Evolutionary conservation across 2,113 vertebrate species (phyloP), one percentile per base, ranked within the genome.

Genomic region (Apistogramma diplotaenia): DNA sequence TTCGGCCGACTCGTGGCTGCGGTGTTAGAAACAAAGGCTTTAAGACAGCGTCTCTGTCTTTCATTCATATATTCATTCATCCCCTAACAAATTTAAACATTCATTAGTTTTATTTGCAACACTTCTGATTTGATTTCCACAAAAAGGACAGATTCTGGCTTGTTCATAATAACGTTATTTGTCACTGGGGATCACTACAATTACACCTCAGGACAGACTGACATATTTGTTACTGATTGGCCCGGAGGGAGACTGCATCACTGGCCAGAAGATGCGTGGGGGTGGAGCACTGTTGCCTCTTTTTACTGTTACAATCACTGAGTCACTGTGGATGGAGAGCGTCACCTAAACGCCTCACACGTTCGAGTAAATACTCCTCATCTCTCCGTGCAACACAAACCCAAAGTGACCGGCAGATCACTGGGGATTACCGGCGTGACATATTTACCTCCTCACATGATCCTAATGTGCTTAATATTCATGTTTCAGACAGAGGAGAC

Each of bases 401-500:
- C 49, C 49, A 61, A 92, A 91, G 37, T 92, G 92, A 93, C 89
- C 92, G 27, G 87, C 85, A 78, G 81, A 87, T 91, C 89, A 57
- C 73, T 73, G 82, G 67, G 76, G 85, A 92, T 94, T 90, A 91
- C 46, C 6, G 78, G 9, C 37, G 3, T 81, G 87, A 89, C 87
- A 85, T 49, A 54, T 88, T 81, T 12, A 27, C 85, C 59, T 77
- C 85, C 56, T 79, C 58, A 23, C 65, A 79, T 78, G 91, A 90
- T 91, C 85, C 86, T 91, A 93, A 93, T 83, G 79, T 85, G 88
- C 74, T 91, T 92, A 92, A 94, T 93, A 90, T 91, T 91, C 92
- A 89, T 84, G 81, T 85, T 87, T 76, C 57, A 81, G 86, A 89
- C 83, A 86, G 81, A 86, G 79, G 74, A 82, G 83, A 88, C 87